Evolutionary conservation across 1,140 invertebrate genomes (phyloP).

Genomic region (Drosophila tani): DNA sequence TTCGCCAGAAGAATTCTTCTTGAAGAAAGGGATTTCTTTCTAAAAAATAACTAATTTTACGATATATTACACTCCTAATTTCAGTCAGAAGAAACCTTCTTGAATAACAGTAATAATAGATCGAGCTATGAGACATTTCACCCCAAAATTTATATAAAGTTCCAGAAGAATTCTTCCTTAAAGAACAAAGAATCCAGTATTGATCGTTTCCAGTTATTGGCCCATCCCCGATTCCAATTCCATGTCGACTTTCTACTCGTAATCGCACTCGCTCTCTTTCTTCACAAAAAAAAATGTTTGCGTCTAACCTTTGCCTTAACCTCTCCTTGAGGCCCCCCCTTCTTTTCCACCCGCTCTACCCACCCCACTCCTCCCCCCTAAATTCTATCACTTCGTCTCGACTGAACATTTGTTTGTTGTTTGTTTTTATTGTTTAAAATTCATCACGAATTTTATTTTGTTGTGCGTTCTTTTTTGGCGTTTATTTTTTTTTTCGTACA

Average conservation of each 20-base stretch:
- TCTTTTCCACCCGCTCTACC: background rate
- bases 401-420: constrained; percentile 60
- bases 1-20: too few species aligned
- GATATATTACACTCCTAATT: too few species aligned
- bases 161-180: constrained; percentile 3
- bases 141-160: too few species aligned
- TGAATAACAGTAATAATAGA: background rate
- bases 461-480: constrained; percentile 57
- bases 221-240: background rate
- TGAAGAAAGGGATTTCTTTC: background rate
- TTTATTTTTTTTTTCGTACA: constrained; percentile 48
- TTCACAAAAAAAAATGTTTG: constrained; percentile 16
- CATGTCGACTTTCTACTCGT: constrained; percentile 8
- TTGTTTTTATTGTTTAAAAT: constrained; percentile 79
- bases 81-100: background rate
- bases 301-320: constrained; percentile 50
- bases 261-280: constrained; percentile 6
- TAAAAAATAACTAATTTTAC: too few species aligned
- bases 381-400: constrained; percentile 11
- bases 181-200: constrained; percentile 4
- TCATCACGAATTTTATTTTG: constrained; percentile 80
- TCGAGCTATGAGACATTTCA: too few species aligned
- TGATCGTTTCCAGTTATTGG: constrained; percentile 1
- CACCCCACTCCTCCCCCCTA: background rate
- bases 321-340: constrained; percentile 22